Evolutionary conservation across 2,797 vertebrate species (phyloP).

Genomic region (Scleropages formosus): DNA sequence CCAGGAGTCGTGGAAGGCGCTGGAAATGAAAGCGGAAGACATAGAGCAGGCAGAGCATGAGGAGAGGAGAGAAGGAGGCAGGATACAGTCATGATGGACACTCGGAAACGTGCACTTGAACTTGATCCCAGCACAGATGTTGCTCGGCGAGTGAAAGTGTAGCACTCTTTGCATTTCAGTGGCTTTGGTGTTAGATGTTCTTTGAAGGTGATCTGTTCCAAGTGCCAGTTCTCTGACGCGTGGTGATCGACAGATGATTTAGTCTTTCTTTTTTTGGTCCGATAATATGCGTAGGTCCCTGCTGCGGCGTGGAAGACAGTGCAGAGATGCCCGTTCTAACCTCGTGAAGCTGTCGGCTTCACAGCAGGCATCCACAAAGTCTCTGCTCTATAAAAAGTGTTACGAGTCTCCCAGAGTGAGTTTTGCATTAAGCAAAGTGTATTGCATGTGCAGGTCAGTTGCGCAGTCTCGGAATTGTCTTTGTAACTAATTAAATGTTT

Average conservation of each 20-base stretch:
- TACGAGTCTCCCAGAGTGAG: too few species aligned
- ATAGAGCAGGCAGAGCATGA: constrained; percentile 12
- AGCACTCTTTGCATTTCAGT: background rate
- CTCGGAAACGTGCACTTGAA: background rate
- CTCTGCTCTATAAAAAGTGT: too few species aligned
- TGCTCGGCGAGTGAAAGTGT: background rate
- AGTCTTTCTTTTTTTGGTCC: background rate
- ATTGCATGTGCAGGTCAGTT: too few species aligned
- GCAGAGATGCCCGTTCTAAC: too few species aligned
- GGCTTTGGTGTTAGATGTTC: too few species aligned
- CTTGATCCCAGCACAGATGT: background rate
- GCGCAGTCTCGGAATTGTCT: too few species aligned
- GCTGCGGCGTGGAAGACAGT: background rate
- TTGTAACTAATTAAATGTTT: too few species aligned
- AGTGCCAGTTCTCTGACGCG: background rate
- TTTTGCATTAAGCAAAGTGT: too few species aligned
- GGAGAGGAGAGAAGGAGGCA: background rate
- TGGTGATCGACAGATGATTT: background rate
- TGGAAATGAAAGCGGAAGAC: constrained; percentile 44
- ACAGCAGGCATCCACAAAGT: too few species aligned
- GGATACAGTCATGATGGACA: constrained; percentile 9
- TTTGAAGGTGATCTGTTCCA: background rate
- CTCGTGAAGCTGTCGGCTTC: too few species aligned
- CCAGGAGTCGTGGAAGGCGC: constrained; percentile 66
- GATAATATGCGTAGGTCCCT: background rate